Evolutionary conservation across 2,888 invertebrate genomes (phyloP).

Genomic region (Tribolium freemani): DNA sequence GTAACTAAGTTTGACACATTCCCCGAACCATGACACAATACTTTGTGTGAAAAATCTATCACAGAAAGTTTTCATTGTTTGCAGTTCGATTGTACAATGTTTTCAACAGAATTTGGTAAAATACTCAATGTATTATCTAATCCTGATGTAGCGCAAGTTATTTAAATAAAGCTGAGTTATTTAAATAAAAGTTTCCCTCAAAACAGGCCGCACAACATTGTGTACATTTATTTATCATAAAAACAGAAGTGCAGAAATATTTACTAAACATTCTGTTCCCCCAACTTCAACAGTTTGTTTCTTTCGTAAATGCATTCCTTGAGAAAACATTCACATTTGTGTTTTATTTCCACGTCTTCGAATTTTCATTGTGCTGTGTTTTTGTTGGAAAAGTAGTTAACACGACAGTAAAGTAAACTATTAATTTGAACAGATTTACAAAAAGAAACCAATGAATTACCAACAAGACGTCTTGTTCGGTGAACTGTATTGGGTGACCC

Average conservation of each 20-base stretch:
- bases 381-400: not conserved
- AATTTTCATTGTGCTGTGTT: not conserved
- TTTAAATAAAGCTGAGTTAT: too few species aligned
- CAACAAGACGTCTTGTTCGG: conserved; percentile 47
- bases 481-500: conserved; percentile 49
- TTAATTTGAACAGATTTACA: conserved; percentile 2
- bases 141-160: too few species aligned
- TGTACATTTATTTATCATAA: too few species aligned
- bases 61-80: not conserved
- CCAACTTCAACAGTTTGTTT: not conserved
- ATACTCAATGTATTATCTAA: not conserved
- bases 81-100: not conserved
- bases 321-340: not conserved
- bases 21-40: not conserved
- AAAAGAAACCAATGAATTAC: conserved; percentile 31
- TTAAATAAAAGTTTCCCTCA: not conserved
- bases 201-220: too few species aligned
- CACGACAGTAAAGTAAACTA: not conserved
- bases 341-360: not conserved
- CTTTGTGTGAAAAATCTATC: not conserved
- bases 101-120: not conserved
- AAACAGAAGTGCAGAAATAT: not conserved
- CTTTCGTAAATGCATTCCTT: not conserved
- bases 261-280: not conserved
- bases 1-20: not conserved